Base-by-base conservation (phyloP, 2,113 vertebrate species). In the Notechis scutatus region DNA sequence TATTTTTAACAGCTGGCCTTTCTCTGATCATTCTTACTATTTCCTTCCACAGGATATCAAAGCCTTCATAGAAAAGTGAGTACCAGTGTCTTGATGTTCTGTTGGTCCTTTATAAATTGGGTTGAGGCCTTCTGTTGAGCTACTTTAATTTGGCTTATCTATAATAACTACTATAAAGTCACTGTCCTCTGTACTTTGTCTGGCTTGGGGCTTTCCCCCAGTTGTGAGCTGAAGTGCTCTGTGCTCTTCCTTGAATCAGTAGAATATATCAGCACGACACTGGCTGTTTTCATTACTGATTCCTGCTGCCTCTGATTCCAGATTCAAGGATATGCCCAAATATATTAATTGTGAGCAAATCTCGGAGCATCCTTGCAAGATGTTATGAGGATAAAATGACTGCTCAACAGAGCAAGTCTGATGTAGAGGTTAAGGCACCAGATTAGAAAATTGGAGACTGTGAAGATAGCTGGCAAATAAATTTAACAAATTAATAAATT, bases 31-130 rank as follows among this genome's bases (percentile, higher is more conserved):
- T 89, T 64, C 15, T 20, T 81, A 7, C 3, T 34, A 4, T 88
- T 50, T 88, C 14, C 42, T 55, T 56, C 7, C 9, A n/a, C 69
- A 92, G 92, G 88, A 85, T 29, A 92, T 92, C 39, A 92, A 92
- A 34, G 39, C 18, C 69, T 92, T 92, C 20, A 24, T 23, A 47
- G 92, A 90, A 12, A 92, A 57, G 92, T 92, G 54, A 90, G 92
- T 89, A 92, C n/a, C 5, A 7, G 15, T 34, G 5, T 34, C n/a
- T n/a, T 74, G n/a, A 34, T 34, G n/a, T n/a, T 74, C 14, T 34
- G 64, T 34, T 18, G n/a, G 64, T 34, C n/a, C 5, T 74, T 74
- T 74, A 39, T 8, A 74, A 74, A n/a, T 69, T n/a, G 64, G 64
- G n/a, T 74, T n/a, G n/a, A 74, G 29, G n/a, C n/a, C 15, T 39